Percentiles rank a stretch among this genome's conserved stretches.
Conservation (phyloP, 1,140 invertebrate species). For the Oryctes rhinoceros region DNA sequence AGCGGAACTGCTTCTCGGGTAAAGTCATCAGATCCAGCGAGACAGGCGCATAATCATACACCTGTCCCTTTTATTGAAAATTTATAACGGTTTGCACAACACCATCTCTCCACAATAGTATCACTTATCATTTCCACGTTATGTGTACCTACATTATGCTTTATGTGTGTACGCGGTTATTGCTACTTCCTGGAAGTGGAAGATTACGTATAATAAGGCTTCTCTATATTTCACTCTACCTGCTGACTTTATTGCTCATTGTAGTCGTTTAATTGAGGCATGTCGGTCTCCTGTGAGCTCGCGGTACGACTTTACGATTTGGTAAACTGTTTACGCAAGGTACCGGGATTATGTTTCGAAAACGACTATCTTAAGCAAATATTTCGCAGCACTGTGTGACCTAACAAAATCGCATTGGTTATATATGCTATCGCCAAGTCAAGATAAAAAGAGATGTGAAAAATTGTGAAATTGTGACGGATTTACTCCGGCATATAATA, state of each 20-base stretch:
- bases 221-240: slow-evolving; percentile 23
- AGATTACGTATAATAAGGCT: slow-evolving; percentile 26
- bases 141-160: neutral
- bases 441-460: no score
- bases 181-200: slow-evolving; percentile 30
- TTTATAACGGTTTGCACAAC: slow-evolving; percentile 21
- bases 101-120: slow-evolving; percentile 7
- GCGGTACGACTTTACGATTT: slow-evolving; percentile 1
- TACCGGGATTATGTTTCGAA: slow-evolving; percentile 1
- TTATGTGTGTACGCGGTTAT: slow-evolving; percentile 23
- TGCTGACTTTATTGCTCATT: slow-evolving; percentile 29
- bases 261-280: slow-evolving; percentile 26
- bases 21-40: slow-evolving; percentile 13
- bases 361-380: slow-evolving; percentile 1
- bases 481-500: no score
- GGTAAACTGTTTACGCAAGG: slow-evolving; percentile 1
- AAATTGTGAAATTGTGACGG: no score
- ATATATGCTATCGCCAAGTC: neutral
- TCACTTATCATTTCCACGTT: slow-evolving; percentile 28
- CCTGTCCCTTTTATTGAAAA: slow-evolving; percentile 32
- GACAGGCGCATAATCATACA: slow-evolving; percentile 28
- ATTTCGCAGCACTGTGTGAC: neutral
- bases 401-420: neutral
- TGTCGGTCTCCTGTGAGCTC: slow-evolving; percentile 2
- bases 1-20: slow-evolving; percentile 1